Percentiles rank a stretch among this genome's conserved stretches.
phyloP scores from a whole-genome alignment of 2,797 vertebrate genomes.

The Limnodromus scolopaceus region DNA sequence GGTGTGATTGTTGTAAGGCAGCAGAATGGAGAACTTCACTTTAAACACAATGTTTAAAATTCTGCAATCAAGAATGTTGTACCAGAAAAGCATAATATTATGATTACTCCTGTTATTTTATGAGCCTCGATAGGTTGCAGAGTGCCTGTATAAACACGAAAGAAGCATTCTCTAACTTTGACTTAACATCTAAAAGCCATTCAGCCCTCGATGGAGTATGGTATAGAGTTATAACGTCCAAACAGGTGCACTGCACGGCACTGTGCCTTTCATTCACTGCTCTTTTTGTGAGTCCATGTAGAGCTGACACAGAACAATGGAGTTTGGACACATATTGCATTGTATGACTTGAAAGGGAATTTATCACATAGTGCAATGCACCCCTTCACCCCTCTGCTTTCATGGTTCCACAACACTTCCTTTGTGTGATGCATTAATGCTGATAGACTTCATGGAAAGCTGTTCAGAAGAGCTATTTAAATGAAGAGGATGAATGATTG shows the following conservation, averaged over 20 bases:
- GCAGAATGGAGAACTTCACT: not conserved
- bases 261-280: not conserved
- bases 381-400: not conserved
- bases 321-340: not conserved
- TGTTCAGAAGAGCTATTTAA: not conserved
- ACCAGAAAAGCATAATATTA: not conserved
- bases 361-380: not conserved
- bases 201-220: not conserved
- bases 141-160: not conserved
- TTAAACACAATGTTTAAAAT: not conserved
- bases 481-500: not conserved
- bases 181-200: not conserved
- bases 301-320: not conserved
- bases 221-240: not conserved
- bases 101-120: not conserved
- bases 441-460: not conserved
- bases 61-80: not conserved
- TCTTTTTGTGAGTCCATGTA: not conserved
- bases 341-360: not conserved
- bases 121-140: not conserved
- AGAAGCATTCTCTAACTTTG: not conserved
- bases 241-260: not conserved
- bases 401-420: not conserved
- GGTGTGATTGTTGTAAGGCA: constrained; percentile 56
- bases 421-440: not conserved